Base-by-base conservation (phyloP, 2,113 vertebrate genomes). In the Caracal caracal region DNA sequence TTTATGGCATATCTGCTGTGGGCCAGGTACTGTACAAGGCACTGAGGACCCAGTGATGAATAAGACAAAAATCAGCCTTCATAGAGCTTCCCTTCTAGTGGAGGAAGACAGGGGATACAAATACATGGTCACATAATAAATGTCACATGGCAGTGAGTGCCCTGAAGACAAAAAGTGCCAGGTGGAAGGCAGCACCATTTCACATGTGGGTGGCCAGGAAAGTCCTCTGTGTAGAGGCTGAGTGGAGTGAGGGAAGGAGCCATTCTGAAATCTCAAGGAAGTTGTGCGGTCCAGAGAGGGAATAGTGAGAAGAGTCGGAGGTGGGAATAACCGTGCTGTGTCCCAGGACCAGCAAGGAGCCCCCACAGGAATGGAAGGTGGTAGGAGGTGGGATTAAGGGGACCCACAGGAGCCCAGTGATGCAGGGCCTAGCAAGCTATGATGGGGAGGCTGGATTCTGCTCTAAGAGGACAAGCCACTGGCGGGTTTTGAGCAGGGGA, bases 361-460 rank as follows among this genome's bases (percentile, higher is more conserved):
- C 28, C 20, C 0, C 33, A 20, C 37, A 6, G 68, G 53, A 10
- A 47, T 11, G 19, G 33, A 12, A 26, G 20, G 9, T 1, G 5
- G 7, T 16, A 51, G 13, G 11, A 51, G 11, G 30, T 12, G 13
- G 76, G 71, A 9, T 13, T 37, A 12, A 11, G 11, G 70, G 20
- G 20, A 37, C 1, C 43, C 22, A 0, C 7, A 30, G 43, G 70
- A 63, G 51, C 22, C 5, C 5, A 10, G 26, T n/a, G 49, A 19
- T 13, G 28, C 3, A 10, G 33, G 24, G 59, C 20, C 12, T 9
- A 10, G 6, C 0, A 5, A 40, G 30, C 17, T 40, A 1, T 1
- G 0, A 1, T 2, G 2, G 71, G 22, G 56, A 83, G 59, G 20
- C 51, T 28, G 16, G n/a, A n/a, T 63, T 87, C 43, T 40, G 2